Evolutionary conservation across 2,113 vertebrate genomes (phyloP).

Genomic region (Prunella fulvescens): DNA sequence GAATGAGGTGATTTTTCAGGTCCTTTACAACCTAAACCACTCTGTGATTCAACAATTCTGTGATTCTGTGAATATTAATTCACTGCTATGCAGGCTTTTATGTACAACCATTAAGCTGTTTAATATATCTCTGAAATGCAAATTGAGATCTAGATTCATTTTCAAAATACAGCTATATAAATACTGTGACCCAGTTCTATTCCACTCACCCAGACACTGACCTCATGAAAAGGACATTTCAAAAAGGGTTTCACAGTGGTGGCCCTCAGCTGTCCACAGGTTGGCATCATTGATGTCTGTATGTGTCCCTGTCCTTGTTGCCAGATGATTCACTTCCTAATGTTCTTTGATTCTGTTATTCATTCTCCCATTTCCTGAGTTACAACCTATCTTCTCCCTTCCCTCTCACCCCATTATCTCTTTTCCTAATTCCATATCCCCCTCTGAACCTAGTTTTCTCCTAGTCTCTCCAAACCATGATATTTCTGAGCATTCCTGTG

Average conservation of each 20-base stretch:
- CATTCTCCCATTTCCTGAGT: background rate
- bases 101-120: background rate
- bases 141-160: background rate
- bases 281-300: background rate
- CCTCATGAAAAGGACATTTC: background rate
- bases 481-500: background rate
- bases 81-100: background rate
- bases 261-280: background rate
- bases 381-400: background rate
- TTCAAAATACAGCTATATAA: too few species aligned
- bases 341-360: background rate
- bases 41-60: background rate
- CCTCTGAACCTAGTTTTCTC: background rate
- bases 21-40: background rate
- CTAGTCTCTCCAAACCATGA: background rate
- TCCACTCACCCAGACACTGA: fast-evolving
- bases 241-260: background rate
- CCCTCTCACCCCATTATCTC: background rate
- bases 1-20: background rate
- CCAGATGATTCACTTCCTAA: background rate
- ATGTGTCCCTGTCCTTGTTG: fast-evolving
- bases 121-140: background rate
- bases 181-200: background rate
- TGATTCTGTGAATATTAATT: background rate
- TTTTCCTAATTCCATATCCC: background rate